Evolutionary conservation across 2,888 invertebrate species (phyloP).

Genomic region (Gymnocheta viridis): DNA sequence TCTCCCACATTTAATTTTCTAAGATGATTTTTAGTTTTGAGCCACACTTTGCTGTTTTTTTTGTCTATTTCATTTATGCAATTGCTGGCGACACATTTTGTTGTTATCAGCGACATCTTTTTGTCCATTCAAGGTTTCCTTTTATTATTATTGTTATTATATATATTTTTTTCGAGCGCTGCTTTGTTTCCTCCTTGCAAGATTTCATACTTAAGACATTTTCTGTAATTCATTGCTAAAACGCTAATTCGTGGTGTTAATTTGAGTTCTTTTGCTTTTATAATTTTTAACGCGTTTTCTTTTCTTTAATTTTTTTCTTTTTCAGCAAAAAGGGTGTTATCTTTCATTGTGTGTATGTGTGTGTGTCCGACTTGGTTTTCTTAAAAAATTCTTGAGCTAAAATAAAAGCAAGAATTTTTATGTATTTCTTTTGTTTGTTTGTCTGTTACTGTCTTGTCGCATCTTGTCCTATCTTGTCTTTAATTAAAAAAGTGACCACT

Average conservation of each 20-base stretch:
- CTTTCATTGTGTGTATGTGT: slow-evolving; percentile 51
- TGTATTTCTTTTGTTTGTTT: slow-evolving; percentile 65
- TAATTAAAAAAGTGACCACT: slow-evolving; percentile 81
- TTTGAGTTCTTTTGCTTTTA: slow-evolving; percentile 52
- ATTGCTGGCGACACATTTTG: slow-evolving; percentile 74
- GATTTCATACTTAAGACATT: slow-evolving; percentile 68
- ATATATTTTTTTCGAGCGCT: background rate
- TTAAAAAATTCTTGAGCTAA: slow-evolving; percentile 46
- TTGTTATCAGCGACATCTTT: slow-evolving; percentile 68
- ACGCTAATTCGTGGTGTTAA: slow-evolving; percentile 68
- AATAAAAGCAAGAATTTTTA: slow-evolving; percentile 43
- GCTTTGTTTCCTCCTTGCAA: slow-evolving; percentile 38
- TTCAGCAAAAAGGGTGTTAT: slow-evolving; percentile 48
- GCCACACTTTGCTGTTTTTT: slow-evolving; percentile 26
- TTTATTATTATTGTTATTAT: slow-evolving; percentile 8
- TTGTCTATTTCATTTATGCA: slow-evolving; percentile 59
- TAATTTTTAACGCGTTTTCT: background rate
- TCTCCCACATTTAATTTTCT: slow-evolving; percentile 24
- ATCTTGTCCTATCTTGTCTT: slow-evolving; percentile 78
- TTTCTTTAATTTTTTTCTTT: slow-evolving; percentile 41
- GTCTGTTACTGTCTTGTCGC: slow-evolving; percentile 72
- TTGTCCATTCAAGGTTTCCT: slow-evolving; percentile 54
- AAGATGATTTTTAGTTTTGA: slow-evolving; percentile 63
- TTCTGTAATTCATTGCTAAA: slow-evolving; percentile 69
- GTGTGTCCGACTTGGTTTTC: slow-evolving; percentile 32